Base-by-base conservation (phyloP, 2,888 invertebrate species). In the Polydrusus pterygomalis region DNA sequence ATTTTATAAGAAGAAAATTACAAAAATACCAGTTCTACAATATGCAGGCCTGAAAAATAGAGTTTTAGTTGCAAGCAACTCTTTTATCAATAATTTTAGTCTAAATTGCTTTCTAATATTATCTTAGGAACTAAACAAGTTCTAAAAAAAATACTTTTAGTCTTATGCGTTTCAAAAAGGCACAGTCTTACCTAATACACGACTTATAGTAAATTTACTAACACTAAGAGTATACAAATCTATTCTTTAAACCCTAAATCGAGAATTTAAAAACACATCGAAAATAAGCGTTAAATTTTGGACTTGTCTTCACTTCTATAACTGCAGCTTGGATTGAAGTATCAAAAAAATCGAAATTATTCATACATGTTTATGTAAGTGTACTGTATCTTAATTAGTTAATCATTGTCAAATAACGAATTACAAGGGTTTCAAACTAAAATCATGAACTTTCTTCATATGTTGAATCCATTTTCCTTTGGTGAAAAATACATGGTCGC, bases 381-480 rank as follows among this genome's bases (percentile, higher is more conserved):
- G 25, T 25, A 25, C 25, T 1, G 25, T 25, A 3, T 25, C n/a
- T n/a, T n/a, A n/a, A n/a, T n/a, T n/a, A n/a, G n/a, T 25, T 25
- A 25, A 3, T 5, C 25, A 3, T 25, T 10, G 34, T 34, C 34
- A 34, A 17, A 47, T n/a, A 17, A 1, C 6, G 1, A 18, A 6
- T 30, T 69, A 74, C 7, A 56, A 45, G 18, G 74, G 69, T 3
- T 34, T 58, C 60, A 75, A 67, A 15, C 63, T 18, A 20, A 54
- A 75, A 51, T 75, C 71, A 56, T 83, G 83, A 5, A 79, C 74
- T 38, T 75, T 77, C 40, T 74, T 79, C 71, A 83, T 78, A 56
- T 83, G 83, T 11, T 62, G 69, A 47, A 80, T 65, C 67, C 82
- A 77, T 25, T 80, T 79, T 9, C 79, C 80, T 47, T 77, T 81